phyloP scores from a whole-genome alignment of 2,888 invertebrate genomes.

The Cristatella mucedo region DNA sequence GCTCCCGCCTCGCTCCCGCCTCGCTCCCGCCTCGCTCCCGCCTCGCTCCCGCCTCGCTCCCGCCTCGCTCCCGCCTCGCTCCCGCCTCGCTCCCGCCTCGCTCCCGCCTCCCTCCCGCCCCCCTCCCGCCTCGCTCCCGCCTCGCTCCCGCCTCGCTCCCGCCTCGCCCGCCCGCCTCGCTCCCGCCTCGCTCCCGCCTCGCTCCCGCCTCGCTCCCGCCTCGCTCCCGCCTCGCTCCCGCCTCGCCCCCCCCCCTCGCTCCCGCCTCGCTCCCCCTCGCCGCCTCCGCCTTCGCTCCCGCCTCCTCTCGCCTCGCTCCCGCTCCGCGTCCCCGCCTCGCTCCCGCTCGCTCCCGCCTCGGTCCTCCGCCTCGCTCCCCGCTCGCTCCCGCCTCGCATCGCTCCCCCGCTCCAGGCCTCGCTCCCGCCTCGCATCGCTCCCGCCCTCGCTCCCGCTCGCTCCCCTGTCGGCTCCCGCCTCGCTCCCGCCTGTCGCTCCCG shows the following conservation, averaged over 20 bases:
- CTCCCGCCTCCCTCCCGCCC: too few species aligned
- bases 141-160: too few species aligned
- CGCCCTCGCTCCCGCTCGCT: conserved; percentile 10
- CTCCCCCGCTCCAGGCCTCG: background rate
- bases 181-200: too few species aligned
- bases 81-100: too few species aligned
- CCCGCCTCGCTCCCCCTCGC: background rate
- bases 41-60: too few species aligned
- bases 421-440: conserved; percentile 6
- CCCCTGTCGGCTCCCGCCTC: conserved; percentile 9
- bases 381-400: background rate
- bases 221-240: too few species aligned
- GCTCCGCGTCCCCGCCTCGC: background rate
- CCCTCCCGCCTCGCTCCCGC: too few species aligned
- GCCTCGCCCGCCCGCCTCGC: too few species aligned
- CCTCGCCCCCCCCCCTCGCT: background rate
- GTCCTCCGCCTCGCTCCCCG: background rate
- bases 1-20: too few species aligned
- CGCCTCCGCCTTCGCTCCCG: background rate
- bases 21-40: too few species aligned
- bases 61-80: too few species aligned
- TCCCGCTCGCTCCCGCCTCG: background rate
- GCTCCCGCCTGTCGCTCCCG: conserved; percentile 8
- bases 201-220: too few species aligned
- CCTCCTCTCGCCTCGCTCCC: conserved; percentile 1